Percentiles rank a stretch among this genome's conserved stretches.
Conservation (phyloP, 1,140 invertebrate genomes). For the roundworm (Caenorhabditis elegans) region WBcel235 BX284605.5:11989001-11989500, state of each 20-base stretch:
- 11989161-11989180: background rate
- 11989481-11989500: no score
- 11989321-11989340: background rate
- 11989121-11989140: conserved; percentile 1
- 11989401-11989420: background rate
- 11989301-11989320: background rate
- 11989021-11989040: no score
- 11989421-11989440: no score
- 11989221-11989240: conserved; percentile 31
- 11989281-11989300: background rate
- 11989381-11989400: background rate
- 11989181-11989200: conserved; percentile 6
- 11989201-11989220: conserved; percentile 16
- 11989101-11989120: background rate
- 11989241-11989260: conserved; percentile 10
- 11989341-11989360: no score
- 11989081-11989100: conserved; percentile 25
- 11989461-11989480: no score
- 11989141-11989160: conserved; percentile 13
- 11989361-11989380: no score
- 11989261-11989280: conserved; percentile 17
- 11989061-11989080: background rate
- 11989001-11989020: background rate
- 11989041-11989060: no score
- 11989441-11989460: no score